Evolutionary conservation across 2,888 invertebrate genomes (phyloP).

Genomic region (Ormyrus labotus): DNA sequence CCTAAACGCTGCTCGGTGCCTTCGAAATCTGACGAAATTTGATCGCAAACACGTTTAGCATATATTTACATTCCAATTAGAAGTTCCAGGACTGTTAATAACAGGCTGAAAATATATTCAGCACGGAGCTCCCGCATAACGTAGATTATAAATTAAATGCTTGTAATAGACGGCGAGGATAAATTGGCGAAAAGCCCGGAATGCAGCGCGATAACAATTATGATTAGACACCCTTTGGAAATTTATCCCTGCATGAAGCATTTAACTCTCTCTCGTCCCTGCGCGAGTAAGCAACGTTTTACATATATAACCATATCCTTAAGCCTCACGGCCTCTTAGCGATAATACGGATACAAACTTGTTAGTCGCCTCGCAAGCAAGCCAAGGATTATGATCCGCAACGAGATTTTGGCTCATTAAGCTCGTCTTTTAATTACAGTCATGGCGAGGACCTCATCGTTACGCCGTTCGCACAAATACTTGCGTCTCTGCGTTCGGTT

Average conservation of each 20-base stretch:
- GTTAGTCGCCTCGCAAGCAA: conserved; percentile 11
- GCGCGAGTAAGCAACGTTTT: background rate
- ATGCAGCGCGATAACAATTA: background rate
- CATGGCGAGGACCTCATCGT: conserved; percentile 99
- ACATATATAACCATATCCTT: background rate
- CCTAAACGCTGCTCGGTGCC: background rate
- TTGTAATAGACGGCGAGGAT: background rate
- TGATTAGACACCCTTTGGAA: conserved; percentile 20
- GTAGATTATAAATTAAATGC: background rate
- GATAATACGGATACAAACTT: conserved; percentile 34
- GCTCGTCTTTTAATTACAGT: conserved; percentile 77
- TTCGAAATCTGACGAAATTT: conserved; percentile 18
- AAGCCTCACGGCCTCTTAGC: background rate
- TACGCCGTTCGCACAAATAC: conserved; percentile 99
- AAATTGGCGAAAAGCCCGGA: background rate
- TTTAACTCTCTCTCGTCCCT: background rate
- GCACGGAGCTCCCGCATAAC: background rate
- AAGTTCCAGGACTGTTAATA: conserved; percentile 7
- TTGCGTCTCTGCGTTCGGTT: conserved; percentile 98
- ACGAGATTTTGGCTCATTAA: conserved; percentile 24
- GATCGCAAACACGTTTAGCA: conserved; percentile 14
- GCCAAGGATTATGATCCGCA: background rate
- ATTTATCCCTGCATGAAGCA: conserved; percentile 38
- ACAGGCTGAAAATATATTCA: background rate
- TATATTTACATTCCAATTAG: conserved; percentile 25